Base-by-base conservation (phyloP, 2,113 vertebrate genomes). In the Triplophysa dalaica region DNA sequence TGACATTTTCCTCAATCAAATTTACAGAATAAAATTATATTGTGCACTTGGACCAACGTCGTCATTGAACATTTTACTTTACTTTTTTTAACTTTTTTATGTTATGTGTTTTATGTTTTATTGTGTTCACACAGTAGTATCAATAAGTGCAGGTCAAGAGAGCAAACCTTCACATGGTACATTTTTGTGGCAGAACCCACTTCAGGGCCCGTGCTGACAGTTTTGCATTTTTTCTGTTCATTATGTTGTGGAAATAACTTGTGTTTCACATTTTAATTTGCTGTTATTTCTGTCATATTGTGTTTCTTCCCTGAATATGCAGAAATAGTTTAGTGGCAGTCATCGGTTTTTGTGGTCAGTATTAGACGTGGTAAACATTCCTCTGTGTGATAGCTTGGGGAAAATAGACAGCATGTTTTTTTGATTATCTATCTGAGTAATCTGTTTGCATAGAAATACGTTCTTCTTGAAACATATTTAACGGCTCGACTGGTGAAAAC, bases 241-340 rank as follows among this genome's bases (percentile, higher is more conserved):
- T 22, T 48, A 24, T 17, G 21, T 26, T 52, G 50, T 52, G 10
- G 11, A 29, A 50, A 45, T 70, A 52, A 16, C 14, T 16, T 52
- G 43, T 45, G 8, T 64, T 62, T 16, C 45, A 38, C 10, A 66
- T 67, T 54, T 67, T 78, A 2, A 58, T 69, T 78, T 45, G 22
- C 41, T 29, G 21, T 54, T 72, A 50, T 58, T 72, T 68, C 56
- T 58, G 11, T 21, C 52, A 58, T 72, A 13, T 72, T 38, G 29
- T 72, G 10, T 72, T 72, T 72, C 22, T 72, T 72, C 5, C 69
- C 50, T 58, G 69, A 72, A 72, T 38, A 58, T 33, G 52, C 69
- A 58, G 50, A 52, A 52, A 52, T 52, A 52, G 54, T 33, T 68
- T 68, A 45, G 63, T 67, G 75, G 61, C 75, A 66, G 50, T 45